These are phyloP conservation scores for Crematogaster levior DNA, from an alignment of 2,888 invertebrate species.

Conservation along the genomic window DNA sequence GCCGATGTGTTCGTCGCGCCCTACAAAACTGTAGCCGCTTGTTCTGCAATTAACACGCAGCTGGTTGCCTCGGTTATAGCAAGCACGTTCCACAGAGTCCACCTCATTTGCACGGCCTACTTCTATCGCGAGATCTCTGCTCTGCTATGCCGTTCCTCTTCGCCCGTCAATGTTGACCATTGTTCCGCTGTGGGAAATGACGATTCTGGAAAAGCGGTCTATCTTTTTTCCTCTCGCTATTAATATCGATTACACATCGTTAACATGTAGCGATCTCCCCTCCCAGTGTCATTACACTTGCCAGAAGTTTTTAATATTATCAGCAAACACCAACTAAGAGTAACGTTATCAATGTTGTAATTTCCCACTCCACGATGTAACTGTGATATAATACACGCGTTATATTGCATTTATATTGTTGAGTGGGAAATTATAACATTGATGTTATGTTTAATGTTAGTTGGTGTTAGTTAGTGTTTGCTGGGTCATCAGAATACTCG, in stretches of 20 bases:
- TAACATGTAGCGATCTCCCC: too few species aligned
- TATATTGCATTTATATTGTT: too few species aligned
- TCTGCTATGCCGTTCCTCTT: constrained; percentile 15
- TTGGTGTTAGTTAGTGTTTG: too few species aligned
- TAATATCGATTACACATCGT: not conserved
- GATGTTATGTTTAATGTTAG: too few species aligned
- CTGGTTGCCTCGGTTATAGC: constrained; percentile 67
- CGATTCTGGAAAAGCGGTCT: constrained; percentile 1
- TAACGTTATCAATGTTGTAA: too few species aligned
- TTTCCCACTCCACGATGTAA: too few species aligned
- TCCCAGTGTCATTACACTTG: not conserved
- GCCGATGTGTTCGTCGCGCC: constrained; percentile 46
- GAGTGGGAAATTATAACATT: too few species aligned
- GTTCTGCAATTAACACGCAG: constrained; percentile 81
- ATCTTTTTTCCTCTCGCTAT: not conserved
- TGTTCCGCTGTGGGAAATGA: constrained; percentile 23
- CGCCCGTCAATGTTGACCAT: not conserved
- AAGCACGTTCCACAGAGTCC: constrained; percentile 65
- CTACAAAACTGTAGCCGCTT: constrained; percentile 79
- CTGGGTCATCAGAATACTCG: too few species aligned
- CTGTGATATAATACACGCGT: too few species aligned
- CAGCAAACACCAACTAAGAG: too few species aligned
- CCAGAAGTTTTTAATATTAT: too few species aligned
- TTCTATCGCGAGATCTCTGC: constrained; percentile 68
- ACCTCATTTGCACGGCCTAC: constrained; percentile 81